Percentiles rank a stretch among this genome's conserved stretches.
Evolutionary conservation across 2,888 invertebrate genomes (phyloP).

Genomic region (Pachycephus smyrnensis): DNA sequence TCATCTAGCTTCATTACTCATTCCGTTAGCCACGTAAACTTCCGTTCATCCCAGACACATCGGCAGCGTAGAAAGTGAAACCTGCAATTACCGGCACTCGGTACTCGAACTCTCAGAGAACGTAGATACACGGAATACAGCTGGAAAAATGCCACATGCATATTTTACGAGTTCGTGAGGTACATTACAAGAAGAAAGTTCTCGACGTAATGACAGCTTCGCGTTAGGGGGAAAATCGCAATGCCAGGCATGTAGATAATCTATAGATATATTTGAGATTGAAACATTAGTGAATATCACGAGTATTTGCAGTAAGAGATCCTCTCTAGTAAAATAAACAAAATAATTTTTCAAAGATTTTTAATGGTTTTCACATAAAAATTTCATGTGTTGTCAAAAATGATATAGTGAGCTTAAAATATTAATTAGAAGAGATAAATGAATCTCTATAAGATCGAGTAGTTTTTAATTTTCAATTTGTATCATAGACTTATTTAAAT

Average conservation of each 20-base stretch:
- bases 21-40: neutral
- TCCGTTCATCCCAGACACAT: neutral
- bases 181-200: slow-evolving; percentile 18
- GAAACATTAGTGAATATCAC: neutral
- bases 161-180: slow-evolving; percentile 19
- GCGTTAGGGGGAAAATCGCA: slow-evolving; percentile 8
- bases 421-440: neutral
- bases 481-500: neutral
- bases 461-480: neutral
- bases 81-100: slow-evolving; percentile 1
- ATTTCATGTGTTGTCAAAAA: neutral
- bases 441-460: neutral
- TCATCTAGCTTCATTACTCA: neutral
- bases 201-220: slow-evolving; percentile 23
- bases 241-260: neutral
- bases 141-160: slow-evolving; percentile 18
- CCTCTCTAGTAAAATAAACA: neutral
- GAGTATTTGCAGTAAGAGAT: neutral
- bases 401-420: no score
- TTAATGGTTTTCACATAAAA: no score
- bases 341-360: no score
- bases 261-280: neutral
- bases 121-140: neutral
- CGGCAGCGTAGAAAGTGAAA: neutral
- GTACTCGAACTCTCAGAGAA: neutral